A percentile compares a stretch with the other conserved stretches of the same genome.
phyloP scores from a whole-genome alignment of 92 coral and sea anemone species.

The Chrysogorgia sp. region DNA sequence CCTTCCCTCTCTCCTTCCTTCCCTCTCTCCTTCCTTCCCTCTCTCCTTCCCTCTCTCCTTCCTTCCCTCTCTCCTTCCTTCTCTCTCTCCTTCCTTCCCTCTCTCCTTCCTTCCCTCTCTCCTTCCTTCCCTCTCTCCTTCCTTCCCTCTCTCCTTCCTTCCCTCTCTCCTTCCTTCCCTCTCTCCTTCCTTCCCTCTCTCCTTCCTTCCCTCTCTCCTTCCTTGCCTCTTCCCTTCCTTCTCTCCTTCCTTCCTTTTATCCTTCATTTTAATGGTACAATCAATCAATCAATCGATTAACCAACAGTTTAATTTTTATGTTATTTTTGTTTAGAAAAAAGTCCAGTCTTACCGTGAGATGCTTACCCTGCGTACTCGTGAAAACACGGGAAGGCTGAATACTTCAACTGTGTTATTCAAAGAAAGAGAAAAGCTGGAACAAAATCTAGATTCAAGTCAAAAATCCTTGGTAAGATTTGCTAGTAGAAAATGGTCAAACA shows the following conservation, averaged over 20 bases:
- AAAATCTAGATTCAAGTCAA: constrained; percentile 87
- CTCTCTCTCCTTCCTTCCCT: no score
- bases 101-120: no score
- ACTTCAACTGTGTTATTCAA: constrained; percentile 82
- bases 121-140: no score
- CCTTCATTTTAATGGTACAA: not conserved
- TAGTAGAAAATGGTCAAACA: not conserved
- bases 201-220: no score
- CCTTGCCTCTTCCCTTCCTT: no score
- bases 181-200: no score
- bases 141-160: no score
- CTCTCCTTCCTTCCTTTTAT: not conserved
- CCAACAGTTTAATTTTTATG: not conserved
- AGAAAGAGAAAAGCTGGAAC: constrained; percentile 92
- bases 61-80: no score
- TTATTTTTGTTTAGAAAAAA: constrained; percentile 59
- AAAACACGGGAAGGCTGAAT: constrained; percentile 91
- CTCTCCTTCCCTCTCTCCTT: no score
- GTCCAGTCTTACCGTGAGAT: constrained; percentile 84
- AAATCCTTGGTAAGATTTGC: constrained; percentile 78
- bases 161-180: no score
- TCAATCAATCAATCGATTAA: not conserved
- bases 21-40: no score
- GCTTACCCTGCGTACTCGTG: constrained; percentile 88
- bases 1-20: no score